A percentile compares a stretch with the other conserved stretches of the same genome.
phyloP scores from a whole-genome alignment of 2,797 vertebrate genomes.

The Liparis tanakae region DNA sequence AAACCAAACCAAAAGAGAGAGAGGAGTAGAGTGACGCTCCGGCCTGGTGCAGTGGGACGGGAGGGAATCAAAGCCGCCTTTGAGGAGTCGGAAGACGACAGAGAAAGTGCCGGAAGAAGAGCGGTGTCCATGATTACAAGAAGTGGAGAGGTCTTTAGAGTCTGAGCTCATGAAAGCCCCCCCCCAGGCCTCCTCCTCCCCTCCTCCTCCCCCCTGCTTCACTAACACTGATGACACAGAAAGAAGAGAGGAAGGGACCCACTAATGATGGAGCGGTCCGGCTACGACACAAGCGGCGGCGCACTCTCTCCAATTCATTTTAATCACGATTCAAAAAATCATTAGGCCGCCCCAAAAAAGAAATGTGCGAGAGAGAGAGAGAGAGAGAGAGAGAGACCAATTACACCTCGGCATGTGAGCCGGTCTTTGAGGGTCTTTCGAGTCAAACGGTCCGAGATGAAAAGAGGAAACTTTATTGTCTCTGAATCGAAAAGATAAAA shows the following conservation, averaged over 20 bases:
- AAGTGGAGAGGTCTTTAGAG: slow-evolving; percentile 80
- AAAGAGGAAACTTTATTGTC: slow-evolving; percentile 70
- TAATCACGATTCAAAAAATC: slow-evolving; percentile 80
- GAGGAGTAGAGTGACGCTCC: slow-evolving; percentile 70
- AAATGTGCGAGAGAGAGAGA: slow-evolving; percentile 50
- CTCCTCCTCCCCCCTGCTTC: slow-evolving; percentile 72
- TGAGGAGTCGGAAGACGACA: slow-evolving; percentile 79
- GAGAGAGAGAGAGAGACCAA: slow-evolving; percentile 64
- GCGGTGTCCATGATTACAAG: slow-evolving; percentile 86
- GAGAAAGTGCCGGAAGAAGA: slow-evolving; percentile 70
- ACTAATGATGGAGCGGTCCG: slow-evolving; percentile 81
- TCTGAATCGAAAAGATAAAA: slow-evolving; percentile 58
- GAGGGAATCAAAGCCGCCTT: slow-evolving; percentile 83
- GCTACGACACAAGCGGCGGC: slow-evolving; percentile 68
- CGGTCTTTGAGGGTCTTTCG: slow-evolving; percentile 65
- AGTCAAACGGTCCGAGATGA: slow-evolving; percentile 63
- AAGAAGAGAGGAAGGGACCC: slow-evolving; percentile 58
- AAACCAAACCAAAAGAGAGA: slow-evolving; percentile 19
- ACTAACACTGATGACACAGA: slow-evolving; percentile 70
- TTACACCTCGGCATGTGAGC: slow-evolving; percentile 76
- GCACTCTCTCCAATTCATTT: slow-evolving; percentile 79
- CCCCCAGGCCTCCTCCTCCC: slow-evolving; percentile 75
- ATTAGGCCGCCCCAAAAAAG: slow-evolving; percentile 59
- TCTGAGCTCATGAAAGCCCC: slow-evolving; percentile 79
- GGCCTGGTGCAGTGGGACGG: slow-evolving; percentile 67